Evolutionary conservation across 2,888 invertebrate species (phyloP), one percentile per base, ranked within the genome.

Genomic region (Amiota communis): DNA sequence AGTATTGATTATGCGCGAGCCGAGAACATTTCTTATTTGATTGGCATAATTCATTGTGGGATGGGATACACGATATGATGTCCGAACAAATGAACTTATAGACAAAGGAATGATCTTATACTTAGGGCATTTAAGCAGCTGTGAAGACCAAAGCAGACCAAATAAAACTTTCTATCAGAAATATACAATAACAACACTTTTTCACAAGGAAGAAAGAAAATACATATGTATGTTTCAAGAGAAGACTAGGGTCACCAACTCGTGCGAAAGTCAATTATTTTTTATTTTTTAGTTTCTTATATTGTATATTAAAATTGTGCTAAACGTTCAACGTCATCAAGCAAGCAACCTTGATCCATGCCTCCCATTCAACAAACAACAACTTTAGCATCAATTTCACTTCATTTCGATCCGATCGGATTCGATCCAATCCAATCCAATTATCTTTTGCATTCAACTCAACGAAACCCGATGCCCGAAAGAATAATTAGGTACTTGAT

Each of bases 401-500:
- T 36, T 36, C 36, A 36, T 36, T 36, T 36, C 36, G 36, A 36
- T 36, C 20, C 8, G 20, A n/a, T 20, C 20, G 17, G 8, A 59
- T 59, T 20, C 53, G 59, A 59, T 20, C 61, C 23, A 61, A 65
- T n/a, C 51, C 75, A 49, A 57, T 75, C 88, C 88, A 88, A 88
- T 88, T 88, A 88, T 89, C 89, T 88, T 88, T 88, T 88, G 87
- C 89, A 89, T 89, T 88, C 87, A 85, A 79, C 75, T 67, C 48
- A 59, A 70, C 51, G 61, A 17, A 51, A 69, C 9, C 51, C 10
- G 65, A 77, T 82, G 80, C 80, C 81, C 84, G 79, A 80, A 82
- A 87, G 88, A 89, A 88, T 88, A 88, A 88, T 88, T 88, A 88
- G 89, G 88, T 85, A 86, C 82, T 87, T 89, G 88, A 88, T 88